Conservation (phyloP, 64 coral and sea anemone genomes). For the Montipora efflorescens region DNA sequence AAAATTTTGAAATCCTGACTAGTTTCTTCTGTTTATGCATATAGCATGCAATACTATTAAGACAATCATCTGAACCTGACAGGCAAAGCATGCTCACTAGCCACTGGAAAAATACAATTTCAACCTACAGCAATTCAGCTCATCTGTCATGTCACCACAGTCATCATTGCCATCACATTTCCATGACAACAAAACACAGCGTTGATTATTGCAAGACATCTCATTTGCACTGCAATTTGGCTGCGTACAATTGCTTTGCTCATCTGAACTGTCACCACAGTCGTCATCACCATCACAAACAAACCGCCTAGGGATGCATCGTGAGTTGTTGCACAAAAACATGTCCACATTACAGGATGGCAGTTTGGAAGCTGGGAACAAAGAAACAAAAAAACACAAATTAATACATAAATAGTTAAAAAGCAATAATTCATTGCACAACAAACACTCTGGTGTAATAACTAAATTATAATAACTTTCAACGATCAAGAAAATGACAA, state of each 20-base stretch:
- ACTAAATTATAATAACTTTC: no score
- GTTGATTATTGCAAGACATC: slow-evolving; percentile 57
- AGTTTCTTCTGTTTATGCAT: no score
- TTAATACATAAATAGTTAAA: background rate
- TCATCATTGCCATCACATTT: slow-evolving; percentile 85
- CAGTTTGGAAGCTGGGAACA: background rate
- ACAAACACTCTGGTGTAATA: no score
- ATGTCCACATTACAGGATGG: background rate
- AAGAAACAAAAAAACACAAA: background rate
- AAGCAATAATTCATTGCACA: background rate
- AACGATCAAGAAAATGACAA: no score
- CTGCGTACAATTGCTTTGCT: slow-evolving; percentile 37
- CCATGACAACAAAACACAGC: slow-evolving; percentile 39
- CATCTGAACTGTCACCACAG: slow-evolving; percentile 75
- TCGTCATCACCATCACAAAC: slow-evolving; percentile 68
- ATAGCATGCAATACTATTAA: no score
- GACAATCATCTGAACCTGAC: no score
- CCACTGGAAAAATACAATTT: background rate
- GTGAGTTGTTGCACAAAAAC: slow-evolving; percentile 58
- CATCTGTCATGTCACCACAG: slow-evolving; percentile 77
- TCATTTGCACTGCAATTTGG: slow-evolving; percentile 38
- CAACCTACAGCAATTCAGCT: slow-evolving; percentile 72
- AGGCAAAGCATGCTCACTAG: background rate
- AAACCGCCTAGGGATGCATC: slow-evolving; percentile 32
- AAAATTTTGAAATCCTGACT: no score